Conservation (phyloP, 1,140 invertebrate genomes). For the Mactra quadrangularis region DNA sequence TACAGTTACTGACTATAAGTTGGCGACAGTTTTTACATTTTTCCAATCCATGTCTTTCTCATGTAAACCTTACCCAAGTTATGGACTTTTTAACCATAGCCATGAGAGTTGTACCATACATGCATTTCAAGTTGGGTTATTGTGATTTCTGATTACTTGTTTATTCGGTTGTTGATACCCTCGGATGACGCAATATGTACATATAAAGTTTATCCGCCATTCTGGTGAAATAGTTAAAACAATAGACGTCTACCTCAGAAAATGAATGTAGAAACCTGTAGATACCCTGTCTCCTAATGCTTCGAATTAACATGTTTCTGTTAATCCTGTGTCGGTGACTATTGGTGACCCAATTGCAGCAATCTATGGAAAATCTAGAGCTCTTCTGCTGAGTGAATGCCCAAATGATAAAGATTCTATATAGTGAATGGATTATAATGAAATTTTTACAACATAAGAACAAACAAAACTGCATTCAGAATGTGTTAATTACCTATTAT, state of each 20-base stretch:
- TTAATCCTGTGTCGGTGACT: too few species aligned
- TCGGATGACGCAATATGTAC: constrained; percentile 35
- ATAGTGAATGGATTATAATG: too few species aligned
- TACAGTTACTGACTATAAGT: constrained; percentile 36
- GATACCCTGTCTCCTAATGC: too few species aligned
- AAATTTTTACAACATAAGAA: too few species aligned
- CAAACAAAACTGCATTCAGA: not conserved
- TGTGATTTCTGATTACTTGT: not conserved
- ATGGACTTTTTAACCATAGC: constrained; percentile 34
- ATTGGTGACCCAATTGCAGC: too few species aligned
- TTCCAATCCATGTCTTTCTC: constrained; percentile 51
- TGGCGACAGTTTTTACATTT: constrained; percentile 45
- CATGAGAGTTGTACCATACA: too few species aligned
- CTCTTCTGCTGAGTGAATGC: too few species aligned
- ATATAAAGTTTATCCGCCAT: constrained; percentile 21
- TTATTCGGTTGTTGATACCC: constrained; percentile 10
- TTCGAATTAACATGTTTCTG: too few species aligned
- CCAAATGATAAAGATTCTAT: too few species aligned
- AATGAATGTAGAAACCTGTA: constrained; percentile 17
- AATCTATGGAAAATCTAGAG: too few species aligned
- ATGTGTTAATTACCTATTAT: too few species aligned
- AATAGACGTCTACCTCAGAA: constrained; percentile 33
- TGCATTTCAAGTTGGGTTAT: constrained; percentile 1
- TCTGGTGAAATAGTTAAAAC: constrained; percentile 16
- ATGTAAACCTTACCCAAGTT: constrained; percentile 35